Conservation (phyloP, 2,797 vertebrate species). For the Poecilia wingei region DNA sequence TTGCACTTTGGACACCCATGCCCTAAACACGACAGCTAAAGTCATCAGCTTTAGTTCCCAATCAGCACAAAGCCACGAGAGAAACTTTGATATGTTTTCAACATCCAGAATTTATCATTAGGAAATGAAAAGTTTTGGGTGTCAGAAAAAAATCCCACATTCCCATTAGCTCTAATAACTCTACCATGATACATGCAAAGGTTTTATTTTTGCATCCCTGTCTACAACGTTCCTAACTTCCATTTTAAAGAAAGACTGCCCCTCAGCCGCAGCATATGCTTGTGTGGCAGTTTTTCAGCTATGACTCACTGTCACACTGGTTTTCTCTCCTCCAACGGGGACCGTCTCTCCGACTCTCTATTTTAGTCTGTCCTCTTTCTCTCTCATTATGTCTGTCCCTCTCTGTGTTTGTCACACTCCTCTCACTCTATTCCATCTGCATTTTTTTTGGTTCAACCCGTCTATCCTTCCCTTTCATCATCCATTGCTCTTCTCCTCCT, state of each 20-base stretch:
- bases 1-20: too few relatives aligned
- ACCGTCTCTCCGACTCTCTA: constrained; percentile 49
- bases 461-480: constrained; percentile 33
- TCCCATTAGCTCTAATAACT: constrained; percentile 51
- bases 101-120: not conserved
- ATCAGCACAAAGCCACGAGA: not conserved
- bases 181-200: constrained; percentile 40
- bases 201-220: constrained; percentile 23
- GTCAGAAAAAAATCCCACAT: not conserved
- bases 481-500: constrained; percentile 16
- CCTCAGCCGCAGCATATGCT: constrained; percentile 69
- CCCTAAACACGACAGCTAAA: not conserved
- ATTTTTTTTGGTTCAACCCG: constrained; percentile 26
- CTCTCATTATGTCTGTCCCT: constrained; percentile 49
- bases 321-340: constrained; percentile 53
- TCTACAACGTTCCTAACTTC: constrained; percentile 56
- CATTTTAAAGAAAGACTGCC: constrained; percentile 71
- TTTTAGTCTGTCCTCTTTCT: constrained; percentile 48
- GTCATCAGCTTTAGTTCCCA: not conserved
- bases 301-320: constrained; percentile 66
- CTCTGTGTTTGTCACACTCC: constrained; percentile 31
- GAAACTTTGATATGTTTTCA: not conserved
- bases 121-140: not conserved
- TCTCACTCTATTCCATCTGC: constrained; percentile 41
- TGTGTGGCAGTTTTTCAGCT: constrained; percentile 67